These are phyloP conservation scores for Sebastes hubbsi DNA, from an alignment of 2,797 vertebrate genomes.

Conservation along the genomic window DNA sequence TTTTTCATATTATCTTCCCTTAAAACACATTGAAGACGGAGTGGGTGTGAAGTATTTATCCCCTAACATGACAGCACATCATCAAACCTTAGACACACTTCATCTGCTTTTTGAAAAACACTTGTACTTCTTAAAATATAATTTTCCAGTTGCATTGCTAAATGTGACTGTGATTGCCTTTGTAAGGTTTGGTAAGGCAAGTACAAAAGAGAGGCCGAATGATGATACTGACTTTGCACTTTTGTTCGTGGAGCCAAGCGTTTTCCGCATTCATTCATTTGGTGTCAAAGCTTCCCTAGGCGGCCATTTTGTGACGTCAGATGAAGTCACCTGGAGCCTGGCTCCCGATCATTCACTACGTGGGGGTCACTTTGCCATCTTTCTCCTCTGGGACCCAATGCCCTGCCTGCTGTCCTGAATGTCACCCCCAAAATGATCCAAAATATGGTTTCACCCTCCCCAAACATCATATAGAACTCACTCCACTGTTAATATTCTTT, in stretches of 20 bases:
- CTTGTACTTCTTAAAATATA: not conserved
- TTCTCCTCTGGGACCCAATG: not conserved
- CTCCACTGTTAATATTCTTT: not conserved
- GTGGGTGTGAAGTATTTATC: not conserved
- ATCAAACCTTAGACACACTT: not conserved
- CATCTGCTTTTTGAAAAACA: not conserved
- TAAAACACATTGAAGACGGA: not conserved
- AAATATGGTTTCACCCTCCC: not conserved
- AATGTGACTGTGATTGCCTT: not conserved
- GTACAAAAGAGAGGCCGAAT: not conserved
- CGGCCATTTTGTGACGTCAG: conserved; percentile 18
- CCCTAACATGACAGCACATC: not conserved
- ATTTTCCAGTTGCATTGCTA: not conserved
- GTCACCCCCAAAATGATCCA: conserved; percentile 4
- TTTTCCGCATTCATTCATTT: conserved; percentile 23
- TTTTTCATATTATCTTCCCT: not conserved
- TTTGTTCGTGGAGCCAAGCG: not conserved
- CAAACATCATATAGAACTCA: not conserved
- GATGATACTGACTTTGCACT: not conserved
- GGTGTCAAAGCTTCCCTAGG: conserved; percentile 30
- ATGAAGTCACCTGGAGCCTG: conserved; percentile 5
- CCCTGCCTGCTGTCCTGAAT: not conserved
- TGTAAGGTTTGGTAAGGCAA: not conserved
- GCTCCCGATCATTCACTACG: conserved; percentile 5
- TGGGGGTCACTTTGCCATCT: conserved; percentile 8